Evolutionary conservation across 2,113 vertebrate genomes (phyloP), one percentile per base, ranked within the genome.

Genomic region (Peromyscus maniculatus): DNA sequence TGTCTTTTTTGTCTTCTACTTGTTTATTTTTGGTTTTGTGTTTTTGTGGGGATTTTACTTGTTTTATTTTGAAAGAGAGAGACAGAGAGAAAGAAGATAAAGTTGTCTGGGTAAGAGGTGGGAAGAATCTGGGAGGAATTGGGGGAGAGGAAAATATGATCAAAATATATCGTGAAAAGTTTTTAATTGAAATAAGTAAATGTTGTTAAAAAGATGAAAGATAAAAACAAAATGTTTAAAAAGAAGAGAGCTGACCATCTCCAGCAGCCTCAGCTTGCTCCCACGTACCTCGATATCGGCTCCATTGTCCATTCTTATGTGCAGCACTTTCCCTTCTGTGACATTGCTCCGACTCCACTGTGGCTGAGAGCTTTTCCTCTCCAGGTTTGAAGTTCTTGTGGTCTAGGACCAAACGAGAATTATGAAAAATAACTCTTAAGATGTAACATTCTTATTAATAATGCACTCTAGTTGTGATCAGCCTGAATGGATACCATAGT

Each of bases 221-320:
- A 75, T 74, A 24, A 24, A 75, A 66, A 66, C 59, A 86, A 11
- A 66, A 31, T 46, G 9, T 9, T 66, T 11, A 31, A 46, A 55
- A 66, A 66, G 26, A 46, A 31, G 80, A 83, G 93, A 87, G 0
- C 24, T 75, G 16, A 36, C 89, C 49, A 0, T 66, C 57, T 39
- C 46, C 24, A 93, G 69, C 16, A 67, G 46, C 59, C 77, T 69
- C 16, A 39, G 28, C 52, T 62, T 74, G 36, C 3, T 69, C 66
- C 87, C n/a, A 17, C 91, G 36, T 99, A 99, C 99, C 99, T 98
- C 98, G 87, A 99, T 98, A 91, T 99, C 98, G 67, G 98, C 97
- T 77, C 99, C 99, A 69, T 98, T 97, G 28, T 98, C 98, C 96
- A 99, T 98, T 24, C 99, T 98, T 46, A 98, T 98, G 95, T 99